Base-by-base conservation (phyloP, 2,113 vertebrate genomes). In the Shinisaurus crocodilurus region DNA sequence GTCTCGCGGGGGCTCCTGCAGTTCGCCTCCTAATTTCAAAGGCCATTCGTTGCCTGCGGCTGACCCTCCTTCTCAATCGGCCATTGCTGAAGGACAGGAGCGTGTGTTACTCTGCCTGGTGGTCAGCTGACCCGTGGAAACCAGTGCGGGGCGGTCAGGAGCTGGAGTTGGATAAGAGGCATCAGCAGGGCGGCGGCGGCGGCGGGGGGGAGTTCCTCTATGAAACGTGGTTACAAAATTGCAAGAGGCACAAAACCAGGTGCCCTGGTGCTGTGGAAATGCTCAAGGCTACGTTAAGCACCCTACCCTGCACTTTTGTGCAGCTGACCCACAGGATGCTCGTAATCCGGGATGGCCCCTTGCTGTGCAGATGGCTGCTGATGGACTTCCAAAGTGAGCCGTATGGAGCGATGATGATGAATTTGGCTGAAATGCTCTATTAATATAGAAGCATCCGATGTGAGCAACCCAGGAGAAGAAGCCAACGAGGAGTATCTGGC, bases 301-400 rank as follows among this genome's bases (percentile, higher is more conserved):
- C n/a, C n/a, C n/a, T 18, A 54, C 2, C 5, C 48, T 5, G 34
- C 60, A 10, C 29, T 43, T 43, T 25, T 65, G 37, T 18, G 29
- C 29, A 40, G 8, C 70, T 9, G n/a, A 20, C 0, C 37, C 6
- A 1, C 8, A 12, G 1, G 4, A 32, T 1, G 8, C 29, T 29
- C 74, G 3, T 77, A 32, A 18, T 25, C n/a, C 34, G 10, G 86
- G n/a, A 12, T 15, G 54, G 23, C 2, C n/a, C 18, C 34, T 6
- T 27, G 10, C 48, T 29, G 23, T 1, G 8, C 13, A 10, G 9
- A 29, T 43, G 40, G 69, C 69, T 57, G 23, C 34, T 54, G 48
- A 13, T 65, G 57, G 85, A 10, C 25, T 16, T 50, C n/a, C 34
- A 16, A 43, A 48, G 67, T n/a, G 84, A 86, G 84, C 82, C 25